Conservation (phyloP, 2,888 invertebrate species). For the Theretra japonica region DNA sequence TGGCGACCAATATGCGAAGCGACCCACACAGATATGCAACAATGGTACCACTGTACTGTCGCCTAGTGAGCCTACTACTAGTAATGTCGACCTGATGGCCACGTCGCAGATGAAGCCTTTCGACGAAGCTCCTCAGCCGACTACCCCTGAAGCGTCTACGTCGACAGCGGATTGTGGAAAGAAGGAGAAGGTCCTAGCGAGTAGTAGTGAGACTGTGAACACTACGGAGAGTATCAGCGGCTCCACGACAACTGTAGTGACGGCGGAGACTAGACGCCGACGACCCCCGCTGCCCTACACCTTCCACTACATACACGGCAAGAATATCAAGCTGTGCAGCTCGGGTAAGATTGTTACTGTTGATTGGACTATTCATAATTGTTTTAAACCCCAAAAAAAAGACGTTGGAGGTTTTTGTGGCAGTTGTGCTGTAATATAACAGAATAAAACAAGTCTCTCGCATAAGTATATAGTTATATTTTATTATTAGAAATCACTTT, state of each 20-base stretch:
- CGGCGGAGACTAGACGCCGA: constrained; percentile 49
- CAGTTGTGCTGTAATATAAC: no score
- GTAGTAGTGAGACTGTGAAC: constrained; percentile 16
- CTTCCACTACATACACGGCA: constrained; percentile 93
- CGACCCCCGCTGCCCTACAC: constrained; percentile 84
- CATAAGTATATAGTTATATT: no score
- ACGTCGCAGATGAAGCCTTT: background rate
- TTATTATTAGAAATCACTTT: no score
- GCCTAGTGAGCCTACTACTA: background rate
- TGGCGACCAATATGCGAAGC: background rate
- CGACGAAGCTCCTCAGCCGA: background rate
- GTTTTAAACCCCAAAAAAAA: no score
- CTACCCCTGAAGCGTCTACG: background rate
- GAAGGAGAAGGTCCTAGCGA: background rate
- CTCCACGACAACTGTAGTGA: constrained; percentile 33
- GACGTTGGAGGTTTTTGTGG: no score
- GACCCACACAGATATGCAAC: background rate
- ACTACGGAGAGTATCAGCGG: constrained; percentile 23
- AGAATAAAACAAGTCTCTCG: no score
- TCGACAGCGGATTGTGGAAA: constrained; percentile 15
- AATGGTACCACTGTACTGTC: background rate
- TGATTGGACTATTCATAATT: no score
- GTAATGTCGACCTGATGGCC: background rate
- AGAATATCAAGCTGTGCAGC: constrained; percentile 88
- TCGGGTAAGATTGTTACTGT: constrained; percentile 52